Evolutionary conservation across 1,140 invertebrate species (phyloP), one percentile per base, ranked within the genome.

Genomic region (Propsilocerus akamusi): DNA sequence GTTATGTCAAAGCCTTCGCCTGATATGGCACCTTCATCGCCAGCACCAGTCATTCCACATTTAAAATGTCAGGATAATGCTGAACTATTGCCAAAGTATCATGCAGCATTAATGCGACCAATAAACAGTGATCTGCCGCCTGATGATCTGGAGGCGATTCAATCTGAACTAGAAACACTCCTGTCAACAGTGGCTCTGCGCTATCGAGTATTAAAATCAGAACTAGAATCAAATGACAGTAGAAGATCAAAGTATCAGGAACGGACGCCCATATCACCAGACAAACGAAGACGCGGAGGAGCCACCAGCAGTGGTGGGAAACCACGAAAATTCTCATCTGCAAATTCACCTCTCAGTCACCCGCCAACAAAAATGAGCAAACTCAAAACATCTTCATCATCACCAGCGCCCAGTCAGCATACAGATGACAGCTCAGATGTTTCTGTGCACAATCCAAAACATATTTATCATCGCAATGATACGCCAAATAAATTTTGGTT

Each of bases 401-500:
- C 63, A 53, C 63, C 62, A 0, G 30, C 61, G 28, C 34, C 51
- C 7, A 54, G 56, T 12, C 58, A 37, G n/a, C 50, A 64, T 49
- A 65, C 63, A 5, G 75, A 77, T 49, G 75, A 78, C 22, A 73
- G 57, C 66, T 26, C 64, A 65, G 5, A 64, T 63, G 0, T 65
- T 62, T 7, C 34, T 65, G 4, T 61, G 12, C 28, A 47, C 61
- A 8, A 69, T 67, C 32, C 64, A 59, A 55, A 72, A 66, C n/a
- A 62, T 26, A 49, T 57, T 17, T 32, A 64, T 50, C 81, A 83
- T 8, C 88, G 89, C 65, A 93, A 94, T 66, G 92, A 96, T 67
- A 86, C 84, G 49, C 86, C 90, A 2, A 90, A 93, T 60, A 85
- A 91, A 66, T 97, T 97, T 72, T 97, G 92, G 92, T 77, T 83